These are phyloP conservation scores for Cotesia glomerata DNA, from an alignment of 1,140 invertebrate genomes.

Conservation along the genomic window DNA sequence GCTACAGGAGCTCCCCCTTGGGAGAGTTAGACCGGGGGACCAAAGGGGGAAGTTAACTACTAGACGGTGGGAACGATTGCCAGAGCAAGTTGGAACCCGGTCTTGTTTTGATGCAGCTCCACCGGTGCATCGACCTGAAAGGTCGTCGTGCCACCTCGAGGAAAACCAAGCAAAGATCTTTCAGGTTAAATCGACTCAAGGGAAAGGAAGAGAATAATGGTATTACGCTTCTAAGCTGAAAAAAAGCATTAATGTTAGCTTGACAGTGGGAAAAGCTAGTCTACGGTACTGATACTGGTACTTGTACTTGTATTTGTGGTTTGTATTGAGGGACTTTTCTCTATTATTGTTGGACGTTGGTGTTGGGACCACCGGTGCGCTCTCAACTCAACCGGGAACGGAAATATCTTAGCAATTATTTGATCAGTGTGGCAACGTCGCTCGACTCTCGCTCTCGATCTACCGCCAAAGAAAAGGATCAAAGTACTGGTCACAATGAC, in stretches of 20 bases:
- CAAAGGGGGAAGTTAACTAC: slow-evolving; percentile 39
- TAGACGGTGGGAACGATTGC: slow-evolving; percentile 60
- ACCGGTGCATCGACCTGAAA: slow-evolving; percentile 61
- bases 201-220: no score
- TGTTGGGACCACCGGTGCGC: not conserved
- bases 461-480: slow-evolving; percentile 26
- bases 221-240: no score
- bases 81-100: slow-evolving; percentile 38
- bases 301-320: no score
- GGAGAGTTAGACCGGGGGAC: slow-evolving; percentile 32
- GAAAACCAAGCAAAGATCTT: not conserved
- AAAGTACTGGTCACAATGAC: slow-evolving; percentile 53
- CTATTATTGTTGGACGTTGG: no score
- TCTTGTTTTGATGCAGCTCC: slow-evolving; percentile 59
- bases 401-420: slow-evolving; percentile 19
- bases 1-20: slow-evolving; percentile 30
- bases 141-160: slow-evolving; percentile 49
- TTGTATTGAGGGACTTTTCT: not conserved
- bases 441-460: slow-evolving; percentile 34
- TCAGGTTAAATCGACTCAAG: no score
- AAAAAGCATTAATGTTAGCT: not conserved
- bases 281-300: not conserved
- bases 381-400: not conserved
- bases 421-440: slow-evolving; percentile 24
- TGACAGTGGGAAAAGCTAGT: not conserved